These are phyloP conservation scores for Raphicerus campestris DNA, from an alignment of 2,113 vertebrate genomes.

Conservation along the genomic window DNA sequence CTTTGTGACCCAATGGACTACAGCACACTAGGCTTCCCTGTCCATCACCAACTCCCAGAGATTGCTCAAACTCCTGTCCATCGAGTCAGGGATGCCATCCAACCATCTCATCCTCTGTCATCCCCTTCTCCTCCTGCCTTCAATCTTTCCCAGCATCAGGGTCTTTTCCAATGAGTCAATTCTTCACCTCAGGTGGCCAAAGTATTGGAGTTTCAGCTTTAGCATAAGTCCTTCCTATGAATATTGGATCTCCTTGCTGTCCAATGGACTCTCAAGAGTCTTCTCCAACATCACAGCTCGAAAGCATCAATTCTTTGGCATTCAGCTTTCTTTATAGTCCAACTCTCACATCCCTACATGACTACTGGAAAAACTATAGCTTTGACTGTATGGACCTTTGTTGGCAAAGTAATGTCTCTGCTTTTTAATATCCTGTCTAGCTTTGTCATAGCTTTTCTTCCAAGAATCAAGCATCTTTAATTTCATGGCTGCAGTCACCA, in stretches of 20 bases:
- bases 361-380: neutral
- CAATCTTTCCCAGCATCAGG: neutral
- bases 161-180: neutral
- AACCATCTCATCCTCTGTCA: neutral
- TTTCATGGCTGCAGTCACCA: neutral
- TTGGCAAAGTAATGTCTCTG: neutral
- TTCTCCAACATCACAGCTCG: neutral
- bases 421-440: neutral
- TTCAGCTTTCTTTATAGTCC: neutral
- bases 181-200: neutral
- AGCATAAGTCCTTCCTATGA: neutral
- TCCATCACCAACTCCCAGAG: neutral
- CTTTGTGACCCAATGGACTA: neutral
- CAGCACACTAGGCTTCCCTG: neutral
- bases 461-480: neutral
- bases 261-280: neutral
- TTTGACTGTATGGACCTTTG: neutral
- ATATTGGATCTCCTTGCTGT: neutral
- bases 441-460: neutral
- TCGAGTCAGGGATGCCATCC: neutral
- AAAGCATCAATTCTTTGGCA: neutral
- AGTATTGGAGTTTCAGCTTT: neutral
- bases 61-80: neutral
- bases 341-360: neutral
- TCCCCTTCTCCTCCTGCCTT: neutral